Evolutionary conservation across 1,140 invertebrate species (phyloP), one percentile per base, ranked within the genome.

Genomic region (Euschistus heros): DNA sequence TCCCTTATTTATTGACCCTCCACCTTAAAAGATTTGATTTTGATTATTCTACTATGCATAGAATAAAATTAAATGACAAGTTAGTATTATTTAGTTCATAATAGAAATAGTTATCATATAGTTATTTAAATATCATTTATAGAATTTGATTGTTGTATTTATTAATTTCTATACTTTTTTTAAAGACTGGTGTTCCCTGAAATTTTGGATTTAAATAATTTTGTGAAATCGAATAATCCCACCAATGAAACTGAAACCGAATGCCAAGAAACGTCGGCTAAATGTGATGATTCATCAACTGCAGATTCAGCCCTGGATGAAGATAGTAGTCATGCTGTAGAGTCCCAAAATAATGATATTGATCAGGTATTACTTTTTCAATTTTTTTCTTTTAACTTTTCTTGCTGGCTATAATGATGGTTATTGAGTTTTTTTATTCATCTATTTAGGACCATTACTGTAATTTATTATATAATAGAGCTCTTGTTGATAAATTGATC

Each of bases 11-110:
- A 55, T 76, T 96, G 17, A 92, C 90, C 0, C 75, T 96, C 66
- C 92, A 94, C 73, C 77, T 96, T 63, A 94, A 94, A 75, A 80
- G 92, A 65, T 95, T 94, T 76, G 91, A 94, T 76, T 94, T 94
- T 76, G 92, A 95, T 74, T 93, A 92, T 70, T 82, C 82, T 62
- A 90, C 86, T 13, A 84, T 91, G 76, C 88, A 90, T 72, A 80
- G 92, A 67, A 91, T 94, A 66, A 96, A 96, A 77, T 77, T 95
- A 22, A 94, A 94, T 77, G 91, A 96, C 75, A 89, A 85, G 90
- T 93, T 77, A 79, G 80, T 76, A 37, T 57, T 50, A 50, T 2
- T 13, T 37, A 37, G 33, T 37, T 1, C 8, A 37, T 37, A 10
- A 6, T 37, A 37, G 8, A 37, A 37, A 37, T 37, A 10, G 7